Evolutionary conservation across 2,113 vertebrate genomes (phyloP), one percentile per base, ranked within the genome.

Genomic region (Nannobrachium achirus): DNA sequence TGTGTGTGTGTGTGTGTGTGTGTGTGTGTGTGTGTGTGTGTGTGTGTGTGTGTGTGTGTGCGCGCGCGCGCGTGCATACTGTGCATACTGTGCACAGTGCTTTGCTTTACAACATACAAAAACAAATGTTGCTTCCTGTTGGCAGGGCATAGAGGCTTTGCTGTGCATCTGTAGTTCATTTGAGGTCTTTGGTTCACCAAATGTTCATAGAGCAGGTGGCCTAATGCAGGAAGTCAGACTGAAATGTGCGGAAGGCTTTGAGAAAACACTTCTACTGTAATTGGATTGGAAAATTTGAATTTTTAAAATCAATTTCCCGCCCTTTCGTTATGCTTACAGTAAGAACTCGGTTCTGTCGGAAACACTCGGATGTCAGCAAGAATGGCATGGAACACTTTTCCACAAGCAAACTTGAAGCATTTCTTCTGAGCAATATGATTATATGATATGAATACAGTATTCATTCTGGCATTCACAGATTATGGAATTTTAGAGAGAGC

Each of bases 141-240:
- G 81, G 79, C 9, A 58, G 58, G 46, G 57, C 62, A 6, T 10
- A 33, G 1, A 18, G 58, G 49, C 40, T 9, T 58, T 15, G 15
- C 50, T 41, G 61, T 63, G 38, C 81, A 64, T 75, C 55, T 88
- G 56, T 19, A 82, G 78, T 81, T 89, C 64, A 75, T 66, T 46
- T 81, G 51, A 85, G 80, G 72, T 86, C 79, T 15, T 58, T 11
- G 48, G 49, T 50, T 63, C 18, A 59, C 48, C 71, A 68, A 57
- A 63, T 63, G 40, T 42, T 33, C 14, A 63, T 44, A 74, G 33
- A 67, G 16, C 65, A 68, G 65, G 48, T 75, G 71, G 38, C 15
- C 15, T 11, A 39, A 58, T 14, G 73, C 62, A 71, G 73, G 71
- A 82, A 86, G 73, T 55, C 40, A 62, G 13, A 13, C 18, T 19